Conservation (phyloP, 1,140 invertebrate species). For the Schlechtendalia chinensis region DNA sequence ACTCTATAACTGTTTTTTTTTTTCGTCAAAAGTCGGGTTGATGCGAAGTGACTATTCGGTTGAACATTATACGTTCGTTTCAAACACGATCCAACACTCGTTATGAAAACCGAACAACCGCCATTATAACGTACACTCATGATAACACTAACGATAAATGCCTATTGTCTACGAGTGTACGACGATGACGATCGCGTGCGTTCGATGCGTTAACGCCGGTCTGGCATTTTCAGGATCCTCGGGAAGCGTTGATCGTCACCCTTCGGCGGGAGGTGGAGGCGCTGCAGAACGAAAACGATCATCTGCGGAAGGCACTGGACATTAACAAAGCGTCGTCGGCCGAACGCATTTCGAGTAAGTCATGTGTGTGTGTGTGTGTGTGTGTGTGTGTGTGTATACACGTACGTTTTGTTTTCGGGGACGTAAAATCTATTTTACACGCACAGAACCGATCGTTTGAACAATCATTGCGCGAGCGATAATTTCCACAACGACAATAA, state of each 20-base stretch:
- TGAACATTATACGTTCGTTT: too few species aligned
- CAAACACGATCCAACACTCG: too few species aligned
- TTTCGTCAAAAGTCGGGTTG: too few species aligned
- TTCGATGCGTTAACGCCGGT: not conserved
- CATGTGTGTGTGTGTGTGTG: not conserved
- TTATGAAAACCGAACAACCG: too few species aligned
- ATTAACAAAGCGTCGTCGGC: conserved; percentile 54
- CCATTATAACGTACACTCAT: too few species aligned
- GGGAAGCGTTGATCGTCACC: conserved; percentile 86
- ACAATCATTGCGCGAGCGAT: too few species aligned
- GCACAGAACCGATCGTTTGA: too few species aligned
- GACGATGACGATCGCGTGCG: not conserved
- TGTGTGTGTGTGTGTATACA: not conserved
- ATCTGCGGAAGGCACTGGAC: conserved; percentile 73
- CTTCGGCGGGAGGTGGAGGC: conserved; percentile 85
- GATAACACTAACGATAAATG: too few species aligned
- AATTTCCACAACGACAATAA: too few species aligned
- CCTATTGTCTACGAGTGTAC: not conserved
- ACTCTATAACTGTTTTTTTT: too few species aligned
- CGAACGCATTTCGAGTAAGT: conserved; percentile 2
- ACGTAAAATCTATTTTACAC: too few species aligned
- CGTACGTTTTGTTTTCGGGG: conserved; percentile 25
- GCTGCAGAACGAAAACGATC: conserved; percentile 88
- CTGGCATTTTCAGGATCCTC: conserved; percentile 69
- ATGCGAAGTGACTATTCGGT: too few species aligned